These are phyloP conservation scores for Drosophila nr. medialis DNA, from an alignment of 2,888 invertebrate genomes.

Conservation along the genomic window DNA sequence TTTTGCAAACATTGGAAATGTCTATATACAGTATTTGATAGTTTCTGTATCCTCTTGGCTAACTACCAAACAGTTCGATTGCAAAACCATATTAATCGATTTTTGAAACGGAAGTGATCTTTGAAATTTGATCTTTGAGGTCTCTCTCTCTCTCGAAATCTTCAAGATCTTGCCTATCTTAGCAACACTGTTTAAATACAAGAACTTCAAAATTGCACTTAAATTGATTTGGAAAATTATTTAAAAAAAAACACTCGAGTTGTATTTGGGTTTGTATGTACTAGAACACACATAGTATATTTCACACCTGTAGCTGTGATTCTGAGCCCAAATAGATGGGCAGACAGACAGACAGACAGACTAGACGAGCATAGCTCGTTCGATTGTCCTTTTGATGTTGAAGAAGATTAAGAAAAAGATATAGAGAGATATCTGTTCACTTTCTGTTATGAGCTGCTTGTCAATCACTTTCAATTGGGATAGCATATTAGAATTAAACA, in stretches of 20 bases:
- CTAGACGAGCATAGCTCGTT: background rate
- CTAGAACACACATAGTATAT: background rate
- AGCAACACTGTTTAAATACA: background rate
- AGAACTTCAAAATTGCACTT: background rate
- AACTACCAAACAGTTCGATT: background rate
- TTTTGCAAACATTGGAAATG: background rate
- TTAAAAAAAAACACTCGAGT: background rate
- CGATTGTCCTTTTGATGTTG: background rate
- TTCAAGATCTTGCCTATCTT: background rate
- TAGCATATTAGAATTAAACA: slow-evolving; percentile 7
- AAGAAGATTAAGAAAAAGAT: background rate
- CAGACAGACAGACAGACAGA: background rate
- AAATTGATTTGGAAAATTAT: background rate
- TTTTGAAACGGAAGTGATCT: background rate
- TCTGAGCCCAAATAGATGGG: background rate
- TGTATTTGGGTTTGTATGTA: rapidly evolving
- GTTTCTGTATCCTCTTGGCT: rapidly evolving
- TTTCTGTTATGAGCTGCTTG: background rate
- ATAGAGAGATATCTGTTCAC: background rate
- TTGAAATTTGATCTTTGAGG: background rate
- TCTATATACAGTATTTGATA: rapidly evolving
- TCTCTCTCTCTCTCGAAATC: background rate
- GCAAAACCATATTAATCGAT: background rate
- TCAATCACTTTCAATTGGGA: slow-evolving; percentile 7
- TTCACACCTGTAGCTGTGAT: background rate